phyloP scores from a whole-genome alignment of 2,888 invertebrate species.

The Girardia tigrina region DNA sequence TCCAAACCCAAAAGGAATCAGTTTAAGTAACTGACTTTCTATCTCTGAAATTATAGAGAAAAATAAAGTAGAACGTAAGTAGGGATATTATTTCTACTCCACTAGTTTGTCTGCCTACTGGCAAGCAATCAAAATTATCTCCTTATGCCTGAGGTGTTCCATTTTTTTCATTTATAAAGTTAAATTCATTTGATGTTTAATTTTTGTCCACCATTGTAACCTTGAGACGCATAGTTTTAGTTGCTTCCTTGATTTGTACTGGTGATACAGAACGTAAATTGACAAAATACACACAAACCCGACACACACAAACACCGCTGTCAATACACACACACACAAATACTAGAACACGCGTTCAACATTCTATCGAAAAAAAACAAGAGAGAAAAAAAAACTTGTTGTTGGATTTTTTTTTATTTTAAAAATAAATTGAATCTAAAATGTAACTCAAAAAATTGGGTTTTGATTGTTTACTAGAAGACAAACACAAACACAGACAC shows the following conservation, averaged over 20 bases:
- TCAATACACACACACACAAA: background rate
- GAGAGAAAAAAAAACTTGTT: background rate
- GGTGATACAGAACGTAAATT: no score
- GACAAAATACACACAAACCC: background rate
- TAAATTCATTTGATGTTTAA: background rate
- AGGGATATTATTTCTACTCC: constrained; percentile 6
- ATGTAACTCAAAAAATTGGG: background rate
- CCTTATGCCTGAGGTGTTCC: constrained; percentile 20
- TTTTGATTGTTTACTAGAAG: constrained; percentile 9
- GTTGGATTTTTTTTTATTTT: no score
- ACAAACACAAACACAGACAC: no score
- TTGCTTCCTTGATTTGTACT: no score
- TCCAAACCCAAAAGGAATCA: constrained; percentile 21
- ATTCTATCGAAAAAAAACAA: background rate
- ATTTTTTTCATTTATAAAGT: constrained; percentile 12
- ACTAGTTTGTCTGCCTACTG: constrained; percentile 1
- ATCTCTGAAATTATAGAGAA: background rate
- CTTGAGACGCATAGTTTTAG: background rate
- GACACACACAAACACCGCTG: background rate
- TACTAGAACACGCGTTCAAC: background rate
- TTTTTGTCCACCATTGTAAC: constrained; percentile 12
- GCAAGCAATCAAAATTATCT: constrained; percentile 23
- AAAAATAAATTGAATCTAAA: background rate
- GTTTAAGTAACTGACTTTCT: background rate
- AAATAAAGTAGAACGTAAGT: constrained; percentile 12